These are phyloP conservation scores for Abramis brama DNA, from an alignment of 2,113 vertebrate genomes.

Conservation along the genomic window DNA sequence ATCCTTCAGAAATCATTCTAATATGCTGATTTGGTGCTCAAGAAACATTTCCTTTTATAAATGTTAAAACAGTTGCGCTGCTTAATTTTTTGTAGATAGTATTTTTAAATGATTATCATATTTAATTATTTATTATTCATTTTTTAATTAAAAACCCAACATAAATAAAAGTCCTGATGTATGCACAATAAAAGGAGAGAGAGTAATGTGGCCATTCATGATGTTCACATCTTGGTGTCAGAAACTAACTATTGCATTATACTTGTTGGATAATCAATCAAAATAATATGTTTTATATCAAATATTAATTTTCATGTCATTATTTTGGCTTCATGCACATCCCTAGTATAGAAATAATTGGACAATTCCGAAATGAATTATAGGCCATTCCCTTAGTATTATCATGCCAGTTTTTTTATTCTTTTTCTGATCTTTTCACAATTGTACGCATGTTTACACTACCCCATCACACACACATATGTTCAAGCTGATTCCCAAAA, in stretches of 20 bases:
- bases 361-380: not conserved
- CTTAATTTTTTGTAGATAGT: too few relatives aligned
- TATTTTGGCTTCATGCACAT: not conserved
- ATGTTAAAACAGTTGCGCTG: too few relatives aligned
- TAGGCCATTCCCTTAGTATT: not conserved
- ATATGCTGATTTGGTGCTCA: not conserved
- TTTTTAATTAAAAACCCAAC: not conserved
- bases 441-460: not conserved
- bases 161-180: not conserved
- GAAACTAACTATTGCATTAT: not conserved
- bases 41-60: not conserved
- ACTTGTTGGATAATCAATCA: not conserved
- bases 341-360: not conserved
- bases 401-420: not conserved
- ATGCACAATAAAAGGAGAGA: not conserved
- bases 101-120: too few relatives aligned
- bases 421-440: not conserved
- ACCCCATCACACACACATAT: slow-evolving; percentile 23
- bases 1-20: not conserved
- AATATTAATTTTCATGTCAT: not conserved
- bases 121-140: too few relatives aligned
- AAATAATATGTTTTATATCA: not conserved
- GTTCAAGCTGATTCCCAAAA: slow-evolving; percentile 40
- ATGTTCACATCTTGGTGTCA: not conserved
- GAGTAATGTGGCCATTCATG: not conserved